Evolutionary conservation across 2,797 vertebrate genomes (phyloP), one percentile per base, ranked within the genome.

Genomic region (Acrossocheilus wenchowensis): DNA sequence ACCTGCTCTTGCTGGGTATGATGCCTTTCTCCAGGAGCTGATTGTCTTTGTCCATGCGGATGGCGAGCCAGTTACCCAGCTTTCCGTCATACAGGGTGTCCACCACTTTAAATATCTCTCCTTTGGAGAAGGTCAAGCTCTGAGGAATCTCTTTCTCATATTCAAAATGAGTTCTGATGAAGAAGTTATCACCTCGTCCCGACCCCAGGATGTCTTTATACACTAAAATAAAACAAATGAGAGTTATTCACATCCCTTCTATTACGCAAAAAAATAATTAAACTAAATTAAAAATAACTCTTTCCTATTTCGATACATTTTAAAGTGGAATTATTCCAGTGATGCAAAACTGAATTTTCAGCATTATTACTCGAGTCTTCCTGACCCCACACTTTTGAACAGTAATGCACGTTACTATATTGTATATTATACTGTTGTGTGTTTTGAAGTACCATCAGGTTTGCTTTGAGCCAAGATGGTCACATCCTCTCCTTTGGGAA

Each of bases 1-100:
- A 97, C 98, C 98, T 97, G 97, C 98, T 99, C 93, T 97, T 99
- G 94, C 97, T 99, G 89, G 98, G 98, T 91, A 99, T 98, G 90
- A 98, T 95, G 48, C 98, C 98, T 82, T 98, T 99, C 90, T 99
- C 98, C 92, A 96, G 87, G 15, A 98, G 96, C 85, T 97, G 96
- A 92, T 97, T 97, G 87, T 95, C 93, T 50, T 92, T 92, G 91
- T 92, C 95, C 0, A 96, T 97, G 91, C 98, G 96, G 87, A 99
- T 96, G 0, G 98, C 97, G 90, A 99, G 94, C 98, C 98, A 99
- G 93, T 96, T 97, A 80, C 98, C 98, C 88, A 99, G 94, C 90
- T 99, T 99, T 78, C 98, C 98, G 0, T 99, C 97, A 7, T 99
- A 99, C 9, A 99, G 95, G 0, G 98, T 99, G 93, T 99, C 98